Evolutionary conservation across 2,113 vertebrate genomes (phyloP), one percentile per base, ranked within the genome.

Genomic region (Mungos mungo): DNA sequence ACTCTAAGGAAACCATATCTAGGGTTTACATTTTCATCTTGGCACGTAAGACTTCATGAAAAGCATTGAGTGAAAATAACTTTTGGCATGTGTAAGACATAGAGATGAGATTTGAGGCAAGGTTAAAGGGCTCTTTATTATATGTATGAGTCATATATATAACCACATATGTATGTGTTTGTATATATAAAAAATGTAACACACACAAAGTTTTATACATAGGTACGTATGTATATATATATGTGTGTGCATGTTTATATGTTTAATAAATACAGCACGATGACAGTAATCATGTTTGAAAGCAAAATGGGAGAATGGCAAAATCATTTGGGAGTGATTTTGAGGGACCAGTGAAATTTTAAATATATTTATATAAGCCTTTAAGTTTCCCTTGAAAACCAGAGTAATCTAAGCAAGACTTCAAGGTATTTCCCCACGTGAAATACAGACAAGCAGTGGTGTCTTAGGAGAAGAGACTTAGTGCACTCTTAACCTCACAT

Each of bases 401-500:
- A 38, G 35, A 88, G 25, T 76, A 27, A 80, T 8, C 19, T 52
- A 93, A 89, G 35, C 50, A 86, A 97, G 38, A 0, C 19, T 95
- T 93, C 18, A 89, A 38, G 45, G 29, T 41, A 85, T 83, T 93
- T 94, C 57, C 11, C 38, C 10, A 38, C 57, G 11, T 80, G 74
- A 88, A 80, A 88, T 87, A 63, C 87, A 92, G n/a, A 57, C 29
- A 92, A 76, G 3, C 14, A 79, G 13, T 45, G 38, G 23, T 19
- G 0, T 76, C 25, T 68, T 47, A 63, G 35, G 83, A 65, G 87
- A 90, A 95, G 91, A 90, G 18, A 1, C 31, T 81, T 79, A 7
- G 63, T 31, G 33, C 52, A 76, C 4, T 90, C 38, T 97, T 81
- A 93, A 96, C 82, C 21, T 96, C 50, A 84, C 41, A 47, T 90